Conservation (phyloP, 2,113 vertebrate genomes). For the Turdus rufiventris region DNA sequence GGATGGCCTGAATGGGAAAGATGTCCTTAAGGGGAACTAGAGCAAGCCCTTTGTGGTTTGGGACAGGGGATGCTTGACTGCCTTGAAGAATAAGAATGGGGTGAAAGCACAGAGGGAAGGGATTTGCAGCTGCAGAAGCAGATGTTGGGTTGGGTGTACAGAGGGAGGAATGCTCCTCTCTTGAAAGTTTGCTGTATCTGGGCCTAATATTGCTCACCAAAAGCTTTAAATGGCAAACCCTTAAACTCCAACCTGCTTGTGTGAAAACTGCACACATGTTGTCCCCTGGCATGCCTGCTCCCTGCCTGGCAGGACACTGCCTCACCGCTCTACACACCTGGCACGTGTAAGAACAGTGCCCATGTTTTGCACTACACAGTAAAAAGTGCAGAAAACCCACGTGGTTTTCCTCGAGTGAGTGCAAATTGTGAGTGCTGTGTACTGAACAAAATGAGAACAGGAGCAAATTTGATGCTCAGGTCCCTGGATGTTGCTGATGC, state of each 20-base stretch:
- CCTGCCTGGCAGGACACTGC: not conserved
- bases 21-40: not conserved
- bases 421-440: not conserved
- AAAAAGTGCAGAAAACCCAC: not conserved
- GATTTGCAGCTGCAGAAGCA: not conserved
- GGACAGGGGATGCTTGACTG: not conserved
- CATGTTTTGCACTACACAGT: not conserved
- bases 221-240: not conserved
- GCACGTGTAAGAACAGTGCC: not conserved
- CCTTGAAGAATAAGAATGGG: not conserved
- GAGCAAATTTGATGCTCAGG: not conserved
- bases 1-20: fast-evolving
- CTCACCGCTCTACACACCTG: not conserved
- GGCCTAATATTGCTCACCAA: not conserved
- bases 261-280: fast-evolving
- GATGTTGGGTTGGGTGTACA: not conserved
- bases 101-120: not conserved
- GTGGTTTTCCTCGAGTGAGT: not conserved
- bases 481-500: not conserved
- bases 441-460: not conserved
- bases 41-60: not conserved
- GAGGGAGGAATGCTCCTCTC: not conserved
- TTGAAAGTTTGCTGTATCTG: not conserved
- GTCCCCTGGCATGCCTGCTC: not conserved
- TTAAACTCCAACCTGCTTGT: not conserved